Base-by-base conservation (phyloP, 2,888 invertebrate species). In the Tineola bisselliella region DNA sequence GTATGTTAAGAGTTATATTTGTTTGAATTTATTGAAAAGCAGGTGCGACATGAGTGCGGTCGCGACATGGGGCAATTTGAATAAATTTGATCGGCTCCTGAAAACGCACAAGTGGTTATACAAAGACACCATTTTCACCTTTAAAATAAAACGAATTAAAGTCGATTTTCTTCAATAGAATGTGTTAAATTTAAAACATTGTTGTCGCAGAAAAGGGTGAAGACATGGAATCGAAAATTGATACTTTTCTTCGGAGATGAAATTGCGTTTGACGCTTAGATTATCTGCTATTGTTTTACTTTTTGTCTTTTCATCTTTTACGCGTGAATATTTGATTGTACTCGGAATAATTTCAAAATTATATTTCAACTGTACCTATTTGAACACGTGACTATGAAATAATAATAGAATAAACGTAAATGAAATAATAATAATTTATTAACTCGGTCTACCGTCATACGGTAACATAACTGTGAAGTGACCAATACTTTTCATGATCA, bases 21-120 rank as follows among this genome's bases (percentile, higher is more conserved):
- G 5, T 54, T 18, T 54, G 54, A 17, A 25, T 12, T 48, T 25
- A 54, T 54, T 6, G 25, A 54, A 54, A 54, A 25, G 15, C 80
- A 83, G 78, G 79, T 81, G 79, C 68, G 74, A 77, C 74, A 71
- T 66, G 69, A 70, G 69, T 70, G 73, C 67, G 75, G 79, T 70
- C 75, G 77, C 75, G 79, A 82, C 81, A 83, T 66, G 75, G 71
- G 66, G 72, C 82, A 84, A 83, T 87, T 87, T 87, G 86, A 87
- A 88, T 86, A 84, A 77, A 86, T 84, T 87, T 81, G 81, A 84
- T 81, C 74, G 75, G 67, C 69, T 63, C 64, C 65, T 66, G 66
- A 67, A 70, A 67, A 64, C 19, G 19, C 48, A 31, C 1, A 48
- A n/a, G 12, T 25, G 3, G 54, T n/a, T 19, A 59, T 48, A 33